A percentile compares a stretch with the other conserved stretches of the same genome.
Conservation (phyloP, 2,797 vertebrate genomes). For the Tauraco hartlaubi region DNA sequence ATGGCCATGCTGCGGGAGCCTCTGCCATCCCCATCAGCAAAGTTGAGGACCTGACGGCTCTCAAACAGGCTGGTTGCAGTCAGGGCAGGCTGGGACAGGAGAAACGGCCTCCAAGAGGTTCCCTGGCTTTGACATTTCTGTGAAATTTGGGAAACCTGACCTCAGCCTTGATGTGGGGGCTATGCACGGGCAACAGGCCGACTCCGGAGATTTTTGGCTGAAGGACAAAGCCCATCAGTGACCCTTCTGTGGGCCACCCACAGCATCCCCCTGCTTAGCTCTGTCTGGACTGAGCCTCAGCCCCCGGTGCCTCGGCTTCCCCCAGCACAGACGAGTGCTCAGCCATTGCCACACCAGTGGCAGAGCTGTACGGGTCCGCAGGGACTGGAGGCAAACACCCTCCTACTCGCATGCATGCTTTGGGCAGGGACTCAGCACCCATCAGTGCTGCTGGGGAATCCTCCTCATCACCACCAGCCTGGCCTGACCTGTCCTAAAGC, state of each 20-base stretch:
- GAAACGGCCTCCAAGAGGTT: neutral
- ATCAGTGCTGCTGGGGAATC: neutral
- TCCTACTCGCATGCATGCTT: neutral
- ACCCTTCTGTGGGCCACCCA: rapidly evolving
- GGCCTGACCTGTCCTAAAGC: rapidly evolving
- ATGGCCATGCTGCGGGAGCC: rapidly evolving
- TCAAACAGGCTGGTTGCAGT: neutral
- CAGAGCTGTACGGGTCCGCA: rapidly evolving
- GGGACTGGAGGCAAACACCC: neutral
- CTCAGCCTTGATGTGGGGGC: neutral
- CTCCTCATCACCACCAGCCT: neutral
- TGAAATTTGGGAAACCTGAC: neutral
- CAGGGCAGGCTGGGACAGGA: neutral
- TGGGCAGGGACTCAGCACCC: neutral
- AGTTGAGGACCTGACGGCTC: neutral
- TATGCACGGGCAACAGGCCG: neutral
- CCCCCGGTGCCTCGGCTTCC: rapidly evolving
- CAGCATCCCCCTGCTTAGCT: neutral
- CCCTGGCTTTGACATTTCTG: neutral
- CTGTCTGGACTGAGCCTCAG: neutral
- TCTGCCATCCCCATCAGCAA: neutral
- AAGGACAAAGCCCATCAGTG: neutral
- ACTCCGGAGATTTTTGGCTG: neutral
- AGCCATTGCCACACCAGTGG: neutral
- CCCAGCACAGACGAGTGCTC: neutral